Evolutionary conservation across 2,888 invertebrate genomes (phyloP).

Genomic region (Drosophila siamana): DNA sequence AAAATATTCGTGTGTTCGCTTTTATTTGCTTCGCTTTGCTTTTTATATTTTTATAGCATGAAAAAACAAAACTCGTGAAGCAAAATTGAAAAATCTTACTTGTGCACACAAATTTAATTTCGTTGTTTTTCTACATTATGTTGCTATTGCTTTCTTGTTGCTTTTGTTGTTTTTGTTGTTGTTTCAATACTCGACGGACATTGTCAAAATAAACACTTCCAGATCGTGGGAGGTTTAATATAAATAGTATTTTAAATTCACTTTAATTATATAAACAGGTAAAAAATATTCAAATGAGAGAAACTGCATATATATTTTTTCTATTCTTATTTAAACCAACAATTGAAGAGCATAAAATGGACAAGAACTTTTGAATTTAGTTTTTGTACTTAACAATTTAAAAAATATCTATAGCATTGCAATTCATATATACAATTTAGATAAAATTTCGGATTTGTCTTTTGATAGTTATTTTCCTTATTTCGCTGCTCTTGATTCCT

Average conservation of each 20-base stretch:
- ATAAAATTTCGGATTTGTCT: no score
- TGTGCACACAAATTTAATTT: slow-evolving; percentile 51
- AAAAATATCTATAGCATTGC: no score
- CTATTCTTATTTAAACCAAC: no score
- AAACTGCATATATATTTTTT: no score
- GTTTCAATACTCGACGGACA: slow-evolving; percentile 46
- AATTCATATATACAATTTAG: no score
- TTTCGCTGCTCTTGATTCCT: neutral
- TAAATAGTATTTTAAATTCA: slow-evolving; percentile 46
- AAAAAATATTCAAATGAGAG: neutral
- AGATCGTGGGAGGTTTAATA: slow-evolving; percentile 71
- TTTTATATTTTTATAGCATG: slow-evolving; percentile 49
- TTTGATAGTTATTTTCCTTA: neutral
- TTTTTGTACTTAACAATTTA: no score
- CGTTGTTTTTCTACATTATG: slow-evolving; percentile 8
- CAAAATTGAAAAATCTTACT: slow-evolving; percentile 33
- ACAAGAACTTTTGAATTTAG: no score
- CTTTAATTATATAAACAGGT: slow-evolving; percentile 17
- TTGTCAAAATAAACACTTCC: slow-evolving; percentile 52
- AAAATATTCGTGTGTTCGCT: slow-evolving; percentile 74
- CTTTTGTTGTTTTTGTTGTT: slow-evolving; percentile 21
- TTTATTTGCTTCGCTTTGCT: slow-evolving; percentile 38
- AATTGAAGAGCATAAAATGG: no score
- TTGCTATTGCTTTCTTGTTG: neutral
- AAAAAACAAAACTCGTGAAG: slow-evolving; percentile 5